These are phyloP conservation scores for Mesopsocus fuscifrons DNA, from an alignment of 2,888 invertebrate genomes.

Conservation along the genomic window DNA sequence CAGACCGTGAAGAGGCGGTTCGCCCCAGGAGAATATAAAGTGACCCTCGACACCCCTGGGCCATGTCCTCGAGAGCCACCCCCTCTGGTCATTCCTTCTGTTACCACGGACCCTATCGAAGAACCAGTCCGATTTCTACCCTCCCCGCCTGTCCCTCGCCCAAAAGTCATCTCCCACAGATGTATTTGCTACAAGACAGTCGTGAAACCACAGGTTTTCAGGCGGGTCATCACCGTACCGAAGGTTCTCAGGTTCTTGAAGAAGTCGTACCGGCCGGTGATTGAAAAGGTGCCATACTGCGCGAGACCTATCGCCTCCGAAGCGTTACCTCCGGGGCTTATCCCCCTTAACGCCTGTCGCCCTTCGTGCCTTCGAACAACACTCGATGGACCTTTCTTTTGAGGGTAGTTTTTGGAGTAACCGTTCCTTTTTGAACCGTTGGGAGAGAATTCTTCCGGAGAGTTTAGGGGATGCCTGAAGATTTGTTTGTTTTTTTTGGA, in stretches of 20 bases:
- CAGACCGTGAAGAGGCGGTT: neutral
- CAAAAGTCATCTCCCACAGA: conserved; percentile 5
- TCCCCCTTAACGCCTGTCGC: neutral
- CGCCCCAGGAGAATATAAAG: neutral
- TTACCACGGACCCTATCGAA: neutral
- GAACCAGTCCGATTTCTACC: neutral
- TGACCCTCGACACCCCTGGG: neutral
- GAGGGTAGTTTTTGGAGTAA: too few relatives aligned
- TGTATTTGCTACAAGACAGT: conserved; percentile 4
- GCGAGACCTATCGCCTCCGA: neutral
- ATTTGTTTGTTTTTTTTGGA: too few relatives aligned
- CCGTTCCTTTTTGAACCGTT: too few relatives aligned
- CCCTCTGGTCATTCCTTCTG: neutral
- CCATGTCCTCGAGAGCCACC: neutral
- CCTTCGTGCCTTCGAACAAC: neutral
- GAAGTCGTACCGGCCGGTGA: neutral
- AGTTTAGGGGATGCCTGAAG: too few relatives aligned
- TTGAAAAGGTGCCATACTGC: neutral
- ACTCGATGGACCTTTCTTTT: neutral
- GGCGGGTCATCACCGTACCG: conserved; percentile 3
- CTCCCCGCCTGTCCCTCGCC: conserved; percentile 3
- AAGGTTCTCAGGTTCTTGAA: conserved; percentile 2
- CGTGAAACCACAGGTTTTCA: conserved; percentile 1
- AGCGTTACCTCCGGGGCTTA: neutral
- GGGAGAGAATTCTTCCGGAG: too few relatives aligned